A percentile compares a stretch with the other conserved stretches of the same genome.
phyloP scores from a whole-genome alignment of 2,888 invertebrate species.

The Drosophila neoperkinsi region DNA sequence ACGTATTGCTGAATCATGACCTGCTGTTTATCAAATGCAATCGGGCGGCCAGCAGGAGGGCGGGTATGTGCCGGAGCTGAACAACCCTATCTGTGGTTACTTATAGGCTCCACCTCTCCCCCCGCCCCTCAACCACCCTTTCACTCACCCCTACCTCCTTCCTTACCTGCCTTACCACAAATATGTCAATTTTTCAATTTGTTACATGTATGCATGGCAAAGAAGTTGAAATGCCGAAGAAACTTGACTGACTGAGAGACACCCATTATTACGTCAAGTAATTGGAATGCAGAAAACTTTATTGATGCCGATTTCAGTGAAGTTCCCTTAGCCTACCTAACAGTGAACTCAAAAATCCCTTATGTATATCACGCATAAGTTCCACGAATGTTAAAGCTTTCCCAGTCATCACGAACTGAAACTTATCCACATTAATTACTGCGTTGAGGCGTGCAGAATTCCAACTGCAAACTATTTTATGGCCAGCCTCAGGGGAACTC shows the following conservation, averaged over 20 bases:
- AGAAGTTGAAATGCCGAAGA: constrained; percentile 5
- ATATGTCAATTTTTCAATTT: constrained; percentile 77
- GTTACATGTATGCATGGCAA: constrained; percentile 48
- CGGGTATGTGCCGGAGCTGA: neutral
- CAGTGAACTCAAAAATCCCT: neutral
- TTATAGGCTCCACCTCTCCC: constrained; percentile 15
- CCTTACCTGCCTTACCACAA: constrained; percentile 16
- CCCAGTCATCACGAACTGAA: neutral
- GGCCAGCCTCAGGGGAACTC: neutral
- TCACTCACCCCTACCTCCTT: neutral
- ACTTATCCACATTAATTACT: neutral
- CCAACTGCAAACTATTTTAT: neutral
- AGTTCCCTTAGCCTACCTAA: neutral
- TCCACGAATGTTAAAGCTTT: neutral
- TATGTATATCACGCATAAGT: neutral
- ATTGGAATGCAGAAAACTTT: neutral
- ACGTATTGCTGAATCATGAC: constrained; percentile 78
- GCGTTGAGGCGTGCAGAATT: neutral
- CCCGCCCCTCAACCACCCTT: neutral
- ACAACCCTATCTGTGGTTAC: constrained; percentile 67
- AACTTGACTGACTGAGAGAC: neutral
- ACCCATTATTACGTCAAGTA: constrained; percentile 9
- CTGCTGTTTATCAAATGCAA: constrained; percentile 75
- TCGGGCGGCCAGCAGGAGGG: constrained; percentile 15
- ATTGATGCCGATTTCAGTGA: neutral